These are phyloP conservation scores for Chrysocyon brachyurus DNA, from an alignment of 2,797 vertebrate species.

Conservation along the genomic window DNA sequence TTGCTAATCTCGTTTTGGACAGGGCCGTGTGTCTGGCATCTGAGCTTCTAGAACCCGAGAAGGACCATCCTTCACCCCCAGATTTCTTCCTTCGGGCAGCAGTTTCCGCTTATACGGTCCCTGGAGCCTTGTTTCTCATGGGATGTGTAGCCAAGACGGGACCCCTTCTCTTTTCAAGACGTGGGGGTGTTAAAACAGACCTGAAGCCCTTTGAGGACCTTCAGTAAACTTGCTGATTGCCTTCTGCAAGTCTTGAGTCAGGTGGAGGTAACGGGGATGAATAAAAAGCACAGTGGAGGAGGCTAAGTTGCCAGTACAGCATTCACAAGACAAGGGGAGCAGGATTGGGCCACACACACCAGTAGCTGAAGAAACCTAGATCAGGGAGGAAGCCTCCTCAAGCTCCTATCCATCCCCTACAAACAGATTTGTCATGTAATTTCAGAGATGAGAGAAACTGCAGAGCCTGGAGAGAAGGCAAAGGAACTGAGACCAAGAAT, in stretches of 20 bases:
- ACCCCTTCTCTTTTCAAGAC: not conserved
- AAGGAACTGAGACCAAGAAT: constrained; percentile 24
- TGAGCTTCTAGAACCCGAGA: not conserved
- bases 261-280: not conserved
- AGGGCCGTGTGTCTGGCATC: not conserved
- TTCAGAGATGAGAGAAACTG: not conserved
- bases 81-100: not conserved
- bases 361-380: not conserved
- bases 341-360: not conserved
- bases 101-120: not conserved
- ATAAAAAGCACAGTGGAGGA: not conserved
- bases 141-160: not conserved
- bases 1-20: not conserved
- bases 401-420: not conserved
- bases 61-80: not conserved
- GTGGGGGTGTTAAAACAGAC: not conserved
- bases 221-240: not conserved
- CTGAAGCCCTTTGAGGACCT: not conserved
- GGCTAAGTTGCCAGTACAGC: not conserved
- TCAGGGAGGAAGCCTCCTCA: not conserved
- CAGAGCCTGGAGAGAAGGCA: not conserved
- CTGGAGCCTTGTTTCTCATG: not conserved
- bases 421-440: not conserved
- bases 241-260: not conserved
- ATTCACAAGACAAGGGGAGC: not conserved